Evolutionary conservation across 2,888 invertebrate species (phyloP), one percentile per base, ranked within the genome.

Genomic region (Hypselothyrea guttata): DNA sequence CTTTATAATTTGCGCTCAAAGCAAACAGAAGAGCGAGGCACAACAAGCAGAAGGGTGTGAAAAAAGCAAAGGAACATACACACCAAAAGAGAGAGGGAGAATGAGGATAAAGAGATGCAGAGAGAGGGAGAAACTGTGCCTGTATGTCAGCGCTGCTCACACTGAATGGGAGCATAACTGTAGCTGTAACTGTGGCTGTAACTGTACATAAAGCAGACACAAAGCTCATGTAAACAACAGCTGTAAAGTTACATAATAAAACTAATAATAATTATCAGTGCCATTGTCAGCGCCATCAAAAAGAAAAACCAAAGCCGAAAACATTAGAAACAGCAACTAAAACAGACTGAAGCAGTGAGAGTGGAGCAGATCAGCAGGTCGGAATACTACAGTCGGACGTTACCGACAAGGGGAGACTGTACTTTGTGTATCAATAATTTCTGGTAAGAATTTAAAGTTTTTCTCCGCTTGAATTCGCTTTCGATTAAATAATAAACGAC

Each of bases 251-350:
- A 72, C 84, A 83, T 84, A 86, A 81, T 86, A 81, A 84, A 81
- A 84, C 82, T 86, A 86, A 79, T 86, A 79, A 79, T 86, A 86
- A 81, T 81, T 81, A 86, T 86, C 84, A 86, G 74, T 63, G 78
- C 78, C 83, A 81, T 86, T 86, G 84, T 77, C 75, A 67, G 67
- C 69, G 66, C 73, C 56, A 51, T 15, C 15, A 35, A n/a, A 34
- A 28, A 41, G 13, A 44, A 33, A 46, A 64, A 70, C 38, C 58
- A 52, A 63, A 61, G 57, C 45, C 54, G 5, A 60, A 55, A 64
- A 64, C 54, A 57, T 28, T 22, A 15, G 42, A 47, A 47, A 38
- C 13, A 66, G 9, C 47, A n/a, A 7, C 33, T 16, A 31, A 33
- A 15, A 38, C 15, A 33, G 30, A 5, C 27, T 31, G 13, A 28